A percentile compares a stretch with the other conserved stretches of the same genome.
Evolutionary conservation across 2,797 vertebrate species (phyloP).

Genomic region (Pteropus rufus): DNA sequence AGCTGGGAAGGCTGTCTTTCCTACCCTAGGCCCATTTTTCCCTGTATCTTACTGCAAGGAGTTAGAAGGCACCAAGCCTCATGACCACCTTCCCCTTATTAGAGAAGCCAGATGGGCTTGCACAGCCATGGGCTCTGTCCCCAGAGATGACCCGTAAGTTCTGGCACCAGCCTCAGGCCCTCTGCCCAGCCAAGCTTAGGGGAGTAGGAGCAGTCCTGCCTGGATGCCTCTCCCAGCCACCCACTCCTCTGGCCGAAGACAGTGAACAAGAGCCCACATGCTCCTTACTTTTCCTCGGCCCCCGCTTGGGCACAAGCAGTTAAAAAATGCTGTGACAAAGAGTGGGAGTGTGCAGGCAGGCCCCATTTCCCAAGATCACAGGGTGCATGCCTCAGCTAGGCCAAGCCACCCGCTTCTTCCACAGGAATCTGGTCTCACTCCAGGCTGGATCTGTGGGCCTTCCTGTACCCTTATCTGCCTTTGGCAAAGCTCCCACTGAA

Average conservation of each 20-base stretch:
- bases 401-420: neutral
- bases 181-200: neutral
- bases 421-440: neutral
- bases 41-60: neutral
- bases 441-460: neutral
- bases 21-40: neutral
- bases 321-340: neutral
- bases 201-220: neutral
- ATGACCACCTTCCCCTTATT: neutral
- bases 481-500: neutral
- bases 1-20: neutral
- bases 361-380: neutral
- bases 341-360: neutral
- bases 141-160: neutral
- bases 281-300: neutral
- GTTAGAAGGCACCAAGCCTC: neutral
- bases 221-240: neutral
- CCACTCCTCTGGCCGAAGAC: neutral
- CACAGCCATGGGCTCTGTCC: neutral
- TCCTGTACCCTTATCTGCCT: rapidly evolving
- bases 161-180: neutral
- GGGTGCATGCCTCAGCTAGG: neutral
- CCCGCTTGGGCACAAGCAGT: neutral
- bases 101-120: neutral
- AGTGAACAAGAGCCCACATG: neutral